phyloP scores from a whole-genome alignment of 2,113 vertebrate genomes.

The Pterocles orientalis region DNA sequence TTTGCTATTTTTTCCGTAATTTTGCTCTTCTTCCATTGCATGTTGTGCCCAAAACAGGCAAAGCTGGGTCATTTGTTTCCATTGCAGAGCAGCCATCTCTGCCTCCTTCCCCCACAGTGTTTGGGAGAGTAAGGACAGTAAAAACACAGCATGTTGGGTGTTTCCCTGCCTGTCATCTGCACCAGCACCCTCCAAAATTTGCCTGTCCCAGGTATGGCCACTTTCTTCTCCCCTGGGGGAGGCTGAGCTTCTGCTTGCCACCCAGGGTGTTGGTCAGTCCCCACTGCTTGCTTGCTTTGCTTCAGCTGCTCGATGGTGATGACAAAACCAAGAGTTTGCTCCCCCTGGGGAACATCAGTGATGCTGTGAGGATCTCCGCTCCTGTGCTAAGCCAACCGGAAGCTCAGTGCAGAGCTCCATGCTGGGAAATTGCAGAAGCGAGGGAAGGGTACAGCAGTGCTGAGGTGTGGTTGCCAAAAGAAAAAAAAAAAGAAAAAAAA shows the following conservation, averaged over 20 bases:
- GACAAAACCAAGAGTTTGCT: not conserved
- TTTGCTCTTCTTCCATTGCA: not conserved
- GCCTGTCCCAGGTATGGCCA: not conserved
- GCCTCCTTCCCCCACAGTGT: not conserved
- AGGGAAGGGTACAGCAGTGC: not conserved
- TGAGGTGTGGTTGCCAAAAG: not conserved
- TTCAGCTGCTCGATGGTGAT: not conserved
- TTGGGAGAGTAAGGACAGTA: not conserved
- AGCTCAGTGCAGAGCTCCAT: not conserved
- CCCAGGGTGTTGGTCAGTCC: not conserved
- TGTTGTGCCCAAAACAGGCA: not conserved
- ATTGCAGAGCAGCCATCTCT: fast-evolving
- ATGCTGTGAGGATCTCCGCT: not conserved
- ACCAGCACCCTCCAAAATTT: not conserved
- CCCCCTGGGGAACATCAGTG: not conserved
- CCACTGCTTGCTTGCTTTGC: not conserved
- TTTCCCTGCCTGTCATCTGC: not conserved
- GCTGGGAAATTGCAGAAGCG: fast-evolving
- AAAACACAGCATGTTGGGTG: fast-evolving
- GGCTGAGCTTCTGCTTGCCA: not conserved
- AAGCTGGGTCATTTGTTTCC: not conserved
- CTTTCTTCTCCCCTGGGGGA: not conserved
- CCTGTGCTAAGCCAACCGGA: not conserved
- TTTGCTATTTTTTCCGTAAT: not conserved
- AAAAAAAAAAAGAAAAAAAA: not conserved